Evolutionary conservation across 2,888 invertebrate species (phyloP).

Genomic region (Junonia oenone): DNA sequence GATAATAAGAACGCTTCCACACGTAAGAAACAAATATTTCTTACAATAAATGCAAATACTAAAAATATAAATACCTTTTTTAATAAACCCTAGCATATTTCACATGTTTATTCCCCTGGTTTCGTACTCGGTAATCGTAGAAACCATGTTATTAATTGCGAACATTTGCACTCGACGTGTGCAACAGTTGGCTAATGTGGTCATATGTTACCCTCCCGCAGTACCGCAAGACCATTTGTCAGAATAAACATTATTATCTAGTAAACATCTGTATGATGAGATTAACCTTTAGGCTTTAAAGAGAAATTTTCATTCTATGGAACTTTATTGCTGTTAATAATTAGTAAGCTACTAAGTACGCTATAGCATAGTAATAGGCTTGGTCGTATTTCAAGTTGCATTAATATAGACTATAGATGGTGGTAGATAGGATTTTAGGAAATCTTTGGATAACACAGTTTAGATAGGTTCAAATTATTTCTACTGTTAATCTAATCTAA

Average conservation of each 20-base stretch:
- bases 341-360: no score
- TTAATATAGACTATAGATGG: no score
- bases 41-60: no score
- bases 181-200: conserved; percentile 28
- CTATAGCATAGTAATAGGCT: no score
- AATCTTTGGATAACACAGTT: no score
- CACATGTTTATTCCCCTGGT: neutral
- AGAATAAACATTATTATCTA: conserved; percentile 4
- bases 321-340: neutral
- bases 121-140: conserved; percentile 2
- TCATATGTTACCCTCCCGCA: conserved; percentile 22
- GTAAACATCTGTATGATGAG: neutral
- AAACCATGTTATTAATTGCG: conserved; percentile 23
- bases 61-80: neutral
- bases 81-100: neutral
- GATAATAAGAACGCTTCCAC: no score
- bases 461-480: no score
- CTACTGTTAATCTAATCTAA: no score
- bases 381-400: no score
- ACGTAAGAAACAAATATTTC: no score
- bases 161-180: conserved; percentile 23
- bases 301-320: neutral
- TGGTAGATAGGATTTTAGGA: no score
- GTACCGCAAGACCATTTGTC: conserved; percentile 10
- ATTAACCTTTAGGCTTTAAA: neutral